Evolutionary conservation across 2,888 invertebrate species (phyloP), one percentile per base, ranked within the genome.

Genomic region (Drosophila ezoana): DNA sequence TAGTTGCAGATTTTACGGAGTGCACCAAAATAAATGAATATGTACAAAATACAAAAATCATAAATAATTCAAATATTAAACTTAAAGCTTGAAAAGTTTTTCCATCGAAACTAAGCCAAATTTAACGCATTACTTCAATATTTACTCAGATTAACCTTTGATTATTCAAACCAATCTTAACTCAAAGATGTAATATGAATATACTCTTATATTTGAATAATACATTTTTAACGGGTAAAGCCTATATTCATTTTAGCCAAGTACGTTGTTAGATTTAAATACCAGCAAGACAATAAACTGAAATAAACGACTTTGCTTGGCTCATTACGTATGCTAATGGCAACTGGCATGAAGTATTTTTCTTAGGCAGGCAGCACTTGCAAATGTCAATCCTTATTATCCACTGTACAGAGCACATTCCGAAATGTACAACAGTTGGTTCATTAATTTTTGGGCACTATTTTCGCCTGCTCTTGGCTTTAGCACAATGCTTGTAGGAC

Each of bases 401-500:
- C 61, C 51, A 61, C 63, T 23, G 5, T 14, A 28, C 35, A 28
- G 49, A 40, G 53, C 49, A 54, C 68, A 79, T 72, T 71, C 68
- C 53, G 40, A 63, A 67, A 54, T 62, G 59, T 45, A 87, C 70
- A 81, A 69, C 87, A 87, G 66, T 75, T 81, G 89, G 79, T 81
- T 87, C 85, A 87, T 83, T 87, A 78, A 78, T 71, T 87, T 83
- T 75, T 62, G 65, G 81, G 66, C 53, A 72, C 62, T 72, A 63
- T 20, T 72, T 66, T 47, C 59, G 64, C 49, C 56, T 61, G 54
- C 48, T 44, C 33, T 53, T 62, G 72, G 58, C 64, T 62, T 49
- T 72, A 56, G 61, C 62, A 64, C 75, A 81, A 66, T 62, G 61
- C 47, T 43, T 10, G 45, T 28, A 16, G 38, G 33, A 43, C 10